Evolutionary conservation across 2,888 invertebrate genomes (phyloP).

Genomic region (Pollenia labialis): DNA sequence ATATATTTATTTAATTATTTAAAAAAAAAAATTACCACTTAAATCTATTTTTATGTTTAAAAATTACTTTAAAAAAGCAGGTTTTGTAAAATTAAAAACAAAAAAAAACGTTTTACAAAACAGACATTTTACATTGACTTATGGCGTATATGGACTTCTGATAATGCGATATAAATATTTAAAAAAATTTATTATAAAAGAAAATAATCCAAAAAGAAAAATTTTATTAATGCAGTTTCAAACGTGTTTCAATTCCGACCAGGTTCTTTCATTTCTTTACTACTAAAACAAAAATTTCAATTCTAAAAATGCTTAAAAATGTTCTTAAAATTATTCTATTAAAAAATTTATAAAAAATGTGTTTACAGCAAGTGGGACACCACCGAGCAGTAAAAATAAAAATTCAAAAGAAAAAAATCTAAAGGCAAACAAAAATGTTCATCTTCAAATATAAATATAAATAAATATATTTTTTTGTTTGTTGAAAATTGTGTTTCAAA

Average conservation of each 20-base stretch:
- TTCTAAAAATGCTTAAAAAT: slow-evolving; percentile 20
- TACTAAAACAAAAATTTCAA: background rate
- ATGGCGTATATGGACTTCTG: slow-evolving; percentile 33
- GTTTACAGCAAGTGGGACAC: slow-evolving; percentile 81
- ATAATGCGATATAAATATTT: slow-evolving; percentile 63
- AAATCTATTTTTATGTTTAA: no score
- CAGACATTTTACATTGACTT: background rate
- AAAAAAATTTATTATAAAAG: background rate
- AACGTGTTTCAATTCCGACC: slow-evolving; percentile 84
- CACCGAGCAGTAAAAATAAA: slow-evolving; percentile 77
- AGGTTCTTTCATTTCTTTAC: slow-evolving; percentile 54
- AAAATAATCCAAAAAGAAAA: background rate
- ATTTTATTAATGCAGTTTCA: slow-evolving; percentile 77
- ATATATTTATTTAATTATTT: no score
- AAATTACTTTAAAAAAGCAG: background rate
- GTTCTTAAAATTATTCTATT: background rate
- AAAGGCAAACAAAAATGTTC: background rate
- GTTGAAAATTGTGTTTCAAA: slow-evolving; percentile 66
- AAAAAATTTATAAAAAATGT: slow-evolving; percentile 49
- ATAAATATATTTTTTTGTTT: slow-evolving; percentile 5
- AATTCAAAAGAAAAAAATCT: slow-evolving; percentile 47
- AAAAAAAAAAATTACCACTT: no score
- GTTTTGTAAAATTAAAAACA: background rate
- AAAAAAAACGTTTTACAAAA: background rate
- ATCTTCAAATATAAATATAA: slow-evolving; percentile 48